phyloP scores from a whole-genome alignment of 2,113 vertebrate genomes.

The Poeciliopsis retropinna region DNA sequence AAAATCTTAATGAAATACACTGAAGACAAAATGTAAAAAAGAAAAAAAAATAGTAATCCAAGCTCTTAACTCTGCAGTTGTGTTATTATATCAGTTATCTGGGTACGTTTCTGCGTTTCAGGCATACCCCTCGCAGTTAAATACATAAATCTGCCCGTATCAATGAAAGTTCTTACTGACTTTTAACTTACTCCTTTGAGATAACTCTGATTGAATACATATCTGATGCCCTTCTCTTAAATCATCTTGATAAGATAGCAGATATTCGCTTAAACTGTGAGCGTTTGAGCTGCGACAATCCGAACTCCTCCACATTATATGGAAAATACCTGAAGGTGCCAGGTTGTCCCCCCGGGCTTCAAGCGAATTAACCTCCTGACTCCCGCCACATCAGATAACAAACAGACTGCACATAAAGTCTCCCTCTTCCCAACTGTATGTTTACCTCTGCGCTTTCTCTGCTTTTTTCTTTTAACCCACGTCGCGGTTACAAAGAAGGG shows the following conservation, averaged over 20 bases:
- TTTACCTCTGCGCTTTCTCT: conserved; percentile 1
- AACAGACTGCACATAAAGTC: conserved; percentile 1
- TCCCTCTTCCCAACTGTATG: conserved; percentile 10
- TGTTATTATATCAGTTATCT: not conserved
- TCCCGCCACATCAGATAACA: conserved; percentile 66
- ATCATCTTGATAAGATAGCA: conserved; percentile 9
- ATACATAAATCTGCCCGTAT: not conserved
- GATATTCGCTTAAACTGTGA: conserved; percentile 22
- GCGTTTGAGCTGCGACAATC: conserved; percentile 55
- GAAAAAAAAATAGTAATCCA: too few relatives aligned
- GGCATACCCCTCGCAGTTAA: not conserved
- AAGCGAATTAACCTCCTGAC: conserved; percentile 72
- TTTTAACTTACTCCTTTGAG: not conserved
- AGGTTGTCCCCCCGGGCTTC: conserved; percentile 68
- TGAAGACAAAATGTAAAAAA: not conserved
- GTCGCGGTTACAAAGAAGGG: conserved; percentile 61
- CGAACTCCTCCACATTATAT: conserved; percentile 72
- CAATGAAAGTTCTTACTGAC: not conserved
- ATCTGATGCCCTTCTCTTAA: conserved; percentile 26
- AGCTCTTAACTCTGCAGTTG: not conserved
- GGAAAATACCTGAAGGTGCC: conserved; percentile 74
- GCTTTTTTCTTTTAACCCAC: not conserved
- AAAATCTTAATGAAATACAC: not conserved
- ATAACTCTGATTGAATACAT: conserved; percentile 24
- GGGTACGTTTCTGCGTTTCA: not conserved